Conservation (phyloP, 2,888 invertebrate genomes). For the Argyra leucocephala region DNA sequence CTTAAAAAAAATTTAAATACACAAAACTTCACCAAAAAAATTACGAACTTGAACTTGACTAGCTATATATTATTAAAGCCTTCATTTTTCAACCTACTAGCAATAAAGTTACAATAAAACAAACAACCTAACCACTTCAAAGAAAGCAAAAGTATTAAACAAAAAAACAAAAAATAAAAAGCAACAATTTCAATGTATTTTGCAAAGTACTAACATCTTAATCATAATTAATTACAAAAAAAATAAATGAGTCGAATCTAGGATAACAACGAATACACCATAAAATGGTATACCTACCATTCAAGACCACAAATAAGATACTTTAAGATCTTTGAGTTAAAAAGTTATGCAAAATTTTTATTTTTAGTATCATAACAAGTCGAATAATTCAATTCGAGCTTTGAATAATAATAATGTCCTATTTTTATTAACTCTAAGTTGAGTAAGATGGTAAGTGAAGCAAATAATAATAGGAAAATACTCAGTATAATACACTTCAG, state of each 20-base stretch:
- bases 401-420: too few relatives aligned
- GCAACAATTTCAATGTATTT: background rate
- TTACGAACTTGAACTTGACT: constrained; percentile 3
- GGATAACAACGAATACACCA: too few relatives aligned
- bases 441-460: too few relatives aligned
- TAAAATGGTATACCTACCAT: too few relatives aligned
- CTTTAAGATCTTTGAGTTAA: too few relatives aligned
- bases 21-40: background rate
- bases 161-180: background rate
- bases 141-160: background rate
- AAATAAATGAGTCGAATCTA: background rate
- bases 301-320: too few relatives aligned
- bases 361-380: too few relatives aligned
- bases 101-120: background rate
- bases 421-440: too few relatives aligned
- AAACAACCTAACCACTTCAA: background rate
- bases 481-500: too few relatives aligned
- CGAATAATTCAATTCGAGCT: too few relatives aligned
- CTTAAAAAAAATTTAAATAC: background rate
- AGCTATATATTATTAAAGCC: background rate
- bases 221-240: constrained; percentile 6
- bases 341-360: too few relatives aligned
- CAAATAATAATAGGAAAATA: too few relatives aligned
- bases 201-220: background rate
- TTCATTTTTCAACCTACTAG: background rate